A percentile compares a stretch with the other conserved stretches of the same genome.
These are phyloP conservation scores for Apocheima hispidaria DNA, from an alignment of 2,888 invertebrate genomes.

Conservation along the genomic window DNA sequence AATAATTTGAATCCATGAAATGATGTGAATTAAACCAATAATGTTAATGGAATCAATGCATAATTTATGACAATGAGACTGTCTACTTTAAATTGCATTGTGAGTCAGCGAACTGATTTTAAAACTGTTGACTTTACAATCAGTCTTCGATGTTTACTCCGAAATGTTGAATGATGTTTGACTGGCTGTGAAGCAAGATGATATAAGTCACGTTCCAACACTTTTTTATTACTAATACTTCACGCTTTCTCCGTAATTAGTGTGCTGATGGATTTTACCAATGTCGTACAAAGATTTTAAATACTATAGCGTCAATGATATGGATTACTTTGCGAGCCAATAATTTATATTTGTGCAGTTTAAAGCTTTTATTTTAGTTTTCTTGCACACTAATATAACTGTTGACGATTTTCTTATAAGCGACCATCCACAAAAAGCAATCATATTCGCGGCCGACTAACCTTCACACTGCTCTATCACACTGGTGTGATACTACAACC, in stretches of 20 bases:
- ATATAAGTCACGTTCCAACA: conserved; percentile 20
- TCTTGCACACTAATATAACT: too few relatives aligned
- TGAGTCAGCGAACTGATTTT: neutral
- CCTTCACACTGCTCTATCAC: too few relatives aligned
- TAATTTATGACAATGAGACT: conserved; percentile 5
- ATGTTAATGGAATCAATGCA: neutral
- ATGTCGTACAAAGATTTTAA: too few relatives aligned
- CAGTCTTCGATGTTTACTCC: conserved; percentile 4
- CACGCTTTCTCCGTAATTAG: conserved; percentile 12
- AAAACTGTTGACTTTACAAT: conserved; percentile 21
- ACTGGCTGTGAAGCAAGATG: conserved; percentile 7
- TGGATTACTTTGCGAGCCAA: too few relatives aligned
- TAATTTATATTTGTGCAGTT: too few relatives aligned
- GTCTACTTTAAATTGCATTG: neutral
- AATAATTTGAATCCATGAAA: neutral
- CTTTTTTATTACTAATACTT: conserved; percentile 23
- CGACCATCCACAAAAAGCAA: too few relatives aligned
- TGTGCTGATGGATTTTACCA: conserved; percentile 17
- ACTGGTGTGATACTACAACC: too few relatives aligned
- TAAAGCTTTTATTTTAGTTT: too few relatives aligned
- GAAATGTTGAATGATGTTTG: conserved; percentile 11
- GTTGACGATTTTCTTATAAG: too few relatives aligned
- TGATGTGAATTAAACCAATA: neutral
- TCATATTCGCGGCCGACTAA: too few relatives aligned
- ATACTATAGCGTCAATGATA: too few relatives aligned